Base-by-base conservation (phyloP, 2,888 invertebrate genomes). In the Acrobasis consociella region DNA sequence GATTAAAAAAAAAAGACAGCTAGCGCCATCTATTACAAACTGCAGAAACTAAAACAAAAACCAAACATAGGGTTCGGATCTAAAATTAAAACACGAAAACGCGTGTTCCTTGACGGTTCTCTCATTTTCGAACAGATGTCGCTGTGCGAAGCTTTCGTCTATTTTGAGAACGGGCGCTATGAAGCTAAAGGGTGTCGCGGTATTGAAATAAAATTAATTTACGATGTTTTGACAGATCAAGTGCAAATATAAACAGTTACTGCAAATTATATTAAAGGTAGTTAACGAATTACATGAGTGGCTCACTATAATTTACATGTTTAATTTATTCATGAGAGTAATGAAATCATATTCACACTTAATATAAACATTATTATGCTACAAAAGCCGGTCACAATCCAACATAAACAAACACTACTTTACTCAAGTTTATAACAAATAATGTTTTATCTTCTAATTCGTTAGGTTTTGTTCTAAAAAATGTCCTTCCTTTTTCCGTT, bases 11-110 rank as follows among this genome's bases (percentile, higher is more conserved):
- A 42, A 5, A 13, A 46, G 13, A n/a, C 46, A 13, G n/a, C 13
- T 46, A 56, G 42, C 56, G 42, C 56, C 56, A 56, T 22, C 56
- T 56, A 0, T 56, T 11, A 42, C 5, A 17, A 56, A 17, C 17
- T 17, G 42, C 22, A 17, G 22, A n/a, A 42, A 56, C 56, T 42
- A 42, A 56, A 56, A 42, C 22, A 0, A 16, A 17, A 42, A 22
- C 17, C 39, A 37, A 52, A 38, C 0, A 17, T 11, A 17, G 3
- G 56, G 42, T 22, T 42, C 22, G 42, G 17, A 22, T 56, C 56
- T 42, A 42, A 42, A 42, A 42, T 42, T 42, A 37, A 16, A 56
- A 13, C 46, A 51, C 0, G 55, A 17, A 55, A 15, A 42, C 22
- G 17, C 1, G 31, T 31, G 8, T 15, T 42, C 42, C 7, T 9